These are phyloP conservation scores for Trididemnum clinides DNA, from an alignment of 23 tunicate genomes.

Conservation along the genomic window DNA sequence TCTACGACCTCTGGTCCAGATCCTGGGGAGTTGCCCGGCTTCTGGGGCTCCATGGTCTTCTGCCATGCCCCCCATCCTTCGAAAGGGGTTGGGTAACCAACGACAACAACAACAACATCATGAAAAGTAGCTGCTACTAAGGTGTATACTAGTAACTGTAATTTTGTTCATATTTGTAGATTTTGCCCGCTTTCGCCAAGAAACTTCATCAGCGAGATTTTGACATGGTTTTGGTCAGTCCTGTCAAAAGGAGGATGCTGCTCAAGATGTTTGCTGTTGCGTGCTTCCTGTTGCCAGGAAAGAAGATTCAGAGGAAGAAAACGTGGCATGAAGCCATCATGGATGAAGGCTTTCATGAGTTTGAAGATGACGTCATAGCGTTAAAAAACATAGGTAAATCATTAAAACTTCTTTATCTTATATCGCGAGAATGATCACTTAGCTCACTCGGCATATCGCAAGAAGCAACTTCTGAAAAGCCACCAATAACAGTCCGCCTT, in stretches of 20 bases:
- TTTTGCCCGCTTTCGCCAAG: conserved; percentile 73
- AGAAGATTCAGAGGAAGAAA: conserved; percentile 63
- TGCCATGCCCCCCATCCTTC: too few species aligned
- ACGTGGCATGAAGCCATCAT: not conserved
- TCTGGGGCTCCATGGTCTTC: too few species aligned
- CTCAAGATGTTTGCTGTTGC: conserved; percentile 84
- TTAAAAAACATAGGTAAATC: conserved; percentile 41
- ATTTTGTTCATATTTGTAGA: conserved; percentile 16
- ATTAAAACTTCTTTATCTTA: not conserved
- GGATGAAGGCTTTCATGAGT: conserved; percentile 87
- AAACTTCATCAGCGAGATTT: conserved; percentile 82
- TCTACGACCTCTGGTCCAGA: too few species aligned
- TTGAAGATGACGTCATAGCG: conserved; percentile 38
- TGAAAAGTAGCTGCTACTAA: too few species aligned
- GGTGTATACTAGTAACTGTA: too few species aligned
- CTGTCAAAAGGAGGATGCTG: conserved; percentile 62
- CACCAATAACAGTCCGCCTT: too few species aligned
- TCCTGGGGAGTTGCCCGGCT: too few species aligned
- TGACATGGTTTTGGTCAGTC: conserved; percentile 69
- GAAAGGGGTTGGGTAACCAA: too few species aligned
- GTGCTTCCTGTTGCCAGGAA: conserved; percentile 62
- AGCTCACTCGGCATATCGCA: not conserved
- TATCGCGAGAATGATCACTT: not conserved
- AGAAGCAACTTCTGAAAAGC: too few species aligned
- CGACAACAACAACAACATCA: too few species aligned